A percentile compares a stretch with the other conserved stretches of the same genome.
These are phyloP conservation scores for Ctenoplectra terminalis DNA, from an alignment of 1,140 invertebrate genomes.

Conservation along the genomic window DNA sequence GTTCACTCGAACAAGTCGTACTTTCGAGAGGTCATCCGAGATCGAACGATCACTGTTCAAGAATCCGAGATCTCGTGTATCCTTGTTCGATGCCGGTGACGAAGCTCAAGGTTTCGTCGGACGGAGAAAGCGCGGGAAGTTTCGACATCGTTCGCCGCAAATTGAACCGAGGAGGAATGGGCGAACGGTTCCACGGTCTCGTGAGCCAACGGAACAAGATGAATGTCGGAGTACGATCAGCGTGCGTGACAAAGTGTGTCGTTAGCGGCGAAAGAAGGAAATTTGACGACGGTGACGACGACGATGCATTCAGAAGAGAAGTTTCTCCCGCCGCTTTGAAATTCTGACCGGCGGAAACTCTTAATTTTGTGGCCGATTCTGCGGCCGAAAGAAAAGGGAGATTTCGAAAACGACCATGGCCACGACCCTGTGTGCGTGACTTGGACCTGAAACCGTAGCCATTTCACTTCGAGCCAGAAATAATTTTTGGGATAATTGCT, in stretches of 20 bases:
- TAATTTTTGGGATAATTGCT: constrained; percentile 16
- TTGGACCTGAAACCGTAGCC: not conserved
- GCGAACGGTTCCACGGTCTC: constrained; percentile 36
- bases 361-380: constrained; percentile 67
- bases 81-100: constrained; percentile 6
- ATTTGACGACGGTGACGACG: constrained; percentile 11
- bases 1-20: not conserved
- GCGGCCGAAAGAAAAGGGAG: constrained; percentile 40
- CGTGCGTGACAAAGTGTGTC: constrained; percentile 57
- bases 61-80: not conserved
- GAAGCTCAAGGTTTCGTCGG: constrained; percentile 40
- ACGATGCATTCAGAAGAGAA: constrained; percentile 14
- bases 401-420: constrained; percentile 46
- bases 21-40: not conserved
- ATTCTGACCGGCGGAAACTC: constrained; percentile 65
- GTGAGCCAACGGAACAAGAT: constrained; percentile 38
- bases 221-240: constrained; percentile 18
- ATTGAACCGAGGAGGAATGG: constrained; percentile 57
- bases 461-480: not conserved
- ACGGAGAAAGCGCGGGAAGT: constrained; percentile 68
- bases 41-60: constrained; percentile 18
- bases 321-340: constrained; percentile 21
- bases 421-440: not conserved
- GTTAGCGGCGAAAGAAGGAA: constrained; percentile 36
- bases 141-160: constrained; percentile 65